Percentiles rank a stretch among this genome's conserved stretches.
phyloP scores from a whole-genome alignment of 1,140 invertebrate species.

The Rhysida immarginata region DNA sequence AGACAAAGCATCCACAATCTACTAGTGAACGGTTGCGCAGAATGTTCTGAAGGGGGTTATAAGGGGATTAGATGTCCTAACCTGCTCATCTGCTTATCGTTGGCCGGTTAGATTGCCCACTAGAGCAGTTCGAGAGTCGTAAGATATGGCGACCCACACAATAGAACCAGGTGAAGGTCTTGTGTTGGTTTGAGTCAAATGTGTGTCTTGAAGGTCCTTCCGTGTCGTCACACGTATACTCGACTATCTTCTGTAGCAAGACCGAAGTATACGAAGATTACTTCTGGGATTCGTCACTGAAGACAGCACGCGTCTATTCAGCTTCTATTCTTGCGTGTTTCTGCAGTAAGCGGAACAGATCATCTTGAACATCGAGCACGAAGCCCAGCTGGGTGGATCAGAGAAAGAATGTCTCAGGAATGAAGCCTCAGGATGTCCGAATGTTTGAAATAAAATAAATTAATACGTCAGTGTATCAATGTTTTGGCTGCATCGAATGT shows the following conservation, averaged over 20 bases:
- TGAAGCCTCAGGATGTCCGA: no score
- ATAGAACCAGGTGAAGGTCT: background rate
- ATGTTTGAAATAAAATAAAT: no score
- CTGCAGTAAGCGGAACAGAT: background rate
- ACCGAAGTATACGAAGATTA: no score
- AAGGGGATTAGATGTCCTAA: background rate
- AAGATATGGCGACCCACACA: background rate
- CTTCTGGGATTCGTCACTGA: background rate
- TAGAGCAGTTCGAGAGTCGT: background rate
- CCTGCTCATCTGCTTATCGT: background rate
- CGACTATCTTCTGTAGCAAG: background rate
- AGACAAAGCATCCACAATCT: background rate
- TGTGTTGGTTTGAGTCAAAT: background rate
- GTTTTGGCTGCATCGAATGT: no score
- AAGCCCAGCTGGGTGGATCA: background rate
- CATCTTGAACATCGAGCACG: background rate
- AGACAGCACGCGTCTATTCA: background rate
- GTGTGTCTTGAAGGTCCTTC: background rate
- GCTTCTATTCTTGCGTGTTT: background rate
- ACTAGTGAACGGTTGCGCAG: background rate
- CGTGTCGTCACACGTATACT: background rate
- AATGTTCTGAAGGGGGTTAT: background rate
- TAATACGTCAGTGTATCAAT: no score
- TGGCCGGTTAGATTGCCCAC: background rate
- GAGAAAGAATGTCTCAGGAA: background rate